phyloP scores from a whole-genome alignment of 2,113 vertebrate genomes.

The Cavia aperea region DNA sequence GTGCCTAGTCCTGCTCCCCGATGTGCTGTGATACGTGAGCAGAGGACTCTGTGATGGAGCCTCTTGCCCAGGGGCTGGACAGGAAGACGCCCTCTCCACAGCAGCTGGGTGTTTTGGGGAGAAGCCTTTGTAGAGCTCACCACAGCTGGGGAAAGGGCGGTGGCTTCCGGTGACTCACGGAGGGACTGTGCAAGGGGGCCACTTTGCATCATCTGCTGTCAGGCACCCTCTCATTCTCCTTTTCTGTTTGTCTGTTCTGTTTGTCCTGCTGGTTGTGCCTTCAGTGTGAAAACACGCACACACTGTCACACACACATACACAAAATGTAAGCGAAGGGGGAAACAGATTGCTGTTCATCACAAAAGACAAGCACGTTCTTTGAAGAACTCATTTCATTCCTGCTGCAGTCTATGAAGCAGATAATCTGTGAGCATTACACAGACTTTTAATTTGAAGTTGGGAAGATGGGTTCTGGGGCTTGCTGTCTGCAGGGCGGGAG shows the following conservation, averaged over 20 bases:
- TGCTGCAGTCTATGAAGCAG: not conserved
- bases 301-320: too few species aligned
- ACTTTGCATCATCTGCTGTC: not conserved
- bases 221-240: not conserved
- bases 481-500: rapidly evolving
- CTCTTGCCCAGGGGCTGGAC: not conserved
- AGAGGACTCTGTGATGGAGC: not conserved
- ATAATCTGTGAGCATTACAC: not conserved
- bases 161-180: not conserved
- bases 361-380: not conserved
- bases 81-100: not conserved
- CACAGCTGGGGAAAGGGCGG: not conserved
- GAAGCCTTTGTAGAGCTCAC: not conserved
- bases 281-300: not conserved
- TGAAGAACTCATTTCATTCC: not conserved
- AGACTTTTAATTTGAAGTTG: not conserved
- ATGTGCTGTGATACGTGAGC: not conserved
- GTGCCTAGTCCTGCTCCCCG: not conserved
- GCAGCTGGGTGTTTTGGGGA: not conserved
- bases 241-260: not conserved
- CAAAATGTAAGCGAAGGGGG: not conserved
- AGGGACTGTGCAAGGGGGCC: not conserved
- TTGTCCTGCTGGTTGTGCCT: not conserved
- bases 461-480: not conserved
- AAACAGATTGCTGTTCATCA: not conserved